These are phyloP conservation scores for Rhagologus leucostigma DNA, from an alignment of 2,113 vertebrate species.

Conservation along the genomic window DNA sequence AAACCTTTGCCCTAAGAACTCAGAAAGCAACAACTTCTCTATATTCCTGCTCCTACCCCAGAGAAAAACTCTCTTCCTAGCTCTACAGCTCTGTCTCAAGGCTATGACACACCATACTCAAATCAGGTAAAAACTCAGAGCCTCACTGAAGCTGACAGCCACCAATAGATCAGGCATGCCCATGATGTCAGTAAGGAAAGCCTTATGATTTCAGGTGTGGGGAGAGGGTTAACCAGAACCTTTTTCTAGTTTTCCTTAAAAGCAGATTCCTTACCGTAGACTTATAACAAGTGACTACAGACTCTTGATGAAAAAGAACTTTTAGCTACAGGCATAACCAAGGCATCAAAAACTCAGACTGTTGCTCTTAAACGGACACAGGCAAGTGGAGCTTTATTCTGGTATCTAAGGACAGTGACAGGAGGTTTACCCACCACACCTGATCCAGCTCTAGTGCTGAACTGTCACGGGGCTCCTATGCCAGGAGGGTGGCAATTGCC, in stretches of 20 bases:
- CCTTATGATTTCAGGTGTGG: neutral
- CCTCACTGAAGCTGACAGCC: neutral
- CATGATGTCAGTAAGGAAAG: neutral
- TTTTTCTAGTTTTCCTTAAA: neutral
- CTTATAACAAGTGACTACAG: neutral
- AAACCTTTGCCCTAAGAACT: conserved; percentile 42
- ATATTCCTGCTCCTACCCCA: neutral
- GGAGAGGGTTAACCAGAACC: neutral
- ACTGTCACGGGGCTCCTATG: neutral
- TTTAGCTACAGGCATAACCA: neutral
- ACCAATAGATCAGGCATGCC: too few relatives aligned
- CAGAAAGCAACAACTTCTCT: neutral
- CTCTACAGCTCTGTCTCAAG: neutral
- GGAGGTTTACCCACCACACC: neutral
- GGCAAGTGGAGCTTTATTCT: neutral
- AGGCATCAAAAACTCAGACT: neutral
- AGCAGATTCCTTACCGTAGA: neutral
- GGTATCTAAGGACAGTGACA: neutral
- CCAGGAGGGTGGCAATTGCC: neutral
- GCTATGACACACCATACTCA: rapidly evolving
- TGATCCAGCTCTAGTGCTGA: neutral
- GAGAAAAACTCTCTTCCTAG: neutral
- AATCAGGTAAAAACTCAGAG: neutral
- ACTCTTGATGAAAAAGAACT: neutral
- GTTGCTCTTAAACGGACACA: neutral